A percentile compares a stretch with the other conserved stretches of the same genome.
These are phyloP conservation scores for Fabriciana adippe DNA, from an alignment of 2,888 invertebrate genomes.

Conservation along the genomic window DNA sequence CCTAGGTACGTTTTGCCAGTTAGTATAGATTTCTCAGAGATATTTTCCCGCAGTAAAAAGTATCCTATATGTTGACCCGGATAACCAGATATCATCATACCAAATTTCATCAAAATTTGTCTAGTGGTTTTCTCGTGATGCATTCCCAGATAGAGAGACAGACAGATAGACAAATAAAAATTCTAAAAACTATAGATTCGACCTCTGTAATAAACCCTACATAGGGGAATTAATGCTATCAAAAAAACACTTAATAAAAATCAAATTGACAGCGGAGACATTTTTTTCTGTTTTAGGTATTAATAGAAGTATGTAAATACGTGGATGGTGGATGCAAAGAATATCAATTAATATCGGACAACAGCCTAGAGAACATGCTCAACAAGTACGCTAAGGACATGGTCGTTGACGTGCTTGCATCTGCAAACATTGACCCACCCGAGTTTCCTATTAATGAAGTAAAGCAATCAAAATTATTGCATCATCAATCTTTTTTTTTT, in stretches of 20 bases:
- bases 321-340: conserved; percentile 67
- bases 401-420: conserved; percentile 40
- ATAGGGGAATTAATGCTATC: neutral
- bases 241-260: neutral
- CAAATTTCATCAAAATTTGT: too few relatives aligned
- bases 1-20: too few relatives aligned
- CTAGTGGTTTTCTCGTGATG: too few relatives aligned
- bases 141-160: too few relatives aligned
- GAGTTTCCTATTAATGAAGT: conserved; percentile 54
- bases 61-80: too few relatives aligned
- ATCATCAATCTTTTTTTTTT: neutral
- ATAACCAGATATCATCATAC: too few relatives aligned
- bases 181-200: too few relatives aligned
- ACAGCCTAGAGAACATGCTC: conserved; percentile 48
- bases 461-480: conserved; percentile 6
- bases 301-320: conserved; percentile 53
- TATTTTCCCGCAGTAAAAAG: too few relatives aligned
- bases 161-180: too few relatives aligned
- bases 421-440: conserved; percentile 46
- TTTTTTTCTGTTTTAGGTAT: conserved; percentile 39
- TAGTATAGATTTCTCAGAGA: too few relatives aligned
- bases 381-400: conserved; percentile 52
- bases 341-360: conserved; percentile 51
- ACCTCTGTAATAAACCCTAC: neutral
- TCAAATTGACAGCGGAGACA: conserved; percentile 21